Percentiles rank a stretch among this genome's conserved stretches.
Evolutionary conservation across 2,113 vertebrate species (phyloP).

Genomic region (Ceyx margarethae): DNA sequence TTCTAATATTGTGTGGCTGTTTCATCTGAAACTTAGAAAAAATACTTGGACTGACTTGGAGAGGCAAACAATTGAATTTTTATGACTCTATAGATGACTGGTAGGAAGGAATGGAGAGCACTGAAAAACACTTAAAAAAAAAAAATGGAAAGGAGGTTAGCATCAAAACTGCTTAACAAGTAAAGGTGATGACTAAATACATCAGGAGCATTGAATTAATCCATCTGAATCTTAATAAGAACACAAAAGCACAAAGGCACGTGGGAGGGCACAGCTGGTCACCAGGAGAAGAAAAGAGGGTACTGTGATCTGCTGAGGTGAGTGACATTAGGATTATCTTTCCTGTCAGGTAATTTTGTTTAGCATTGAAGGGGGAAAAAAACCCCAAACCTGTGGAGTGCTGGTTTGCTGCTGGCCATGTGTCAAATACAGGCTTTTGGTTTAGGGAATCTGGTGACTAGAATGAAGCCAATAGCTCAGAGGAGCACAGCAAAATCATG

Average conservation of each 20-base stretch:
- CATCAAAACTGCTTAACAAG: neutral
- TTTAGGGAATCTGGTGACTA: neutral
- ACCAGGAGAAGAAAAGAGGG: neutral
- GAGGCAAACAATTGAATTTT: neutral
- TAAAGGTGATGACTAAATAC: neutral
- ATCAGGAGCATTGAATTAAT: neutral
- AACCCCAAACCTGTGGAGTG: neutral
- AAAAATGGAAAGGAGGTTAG: neutral
- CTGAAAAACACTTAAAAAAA: accelerated
- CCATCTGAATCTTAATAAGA: neutral
- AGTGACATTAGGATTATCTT: neutral
- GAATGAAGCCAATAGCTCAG: neutral
- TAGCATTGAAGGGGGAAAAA: neutral
- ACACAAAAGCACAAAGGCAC: neutral
- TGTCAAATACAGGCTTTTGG: neutral
- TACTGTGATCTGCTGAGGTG: neutral
- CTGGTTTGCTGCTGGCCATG: neutral
- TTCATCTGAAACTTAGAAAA: neutral
- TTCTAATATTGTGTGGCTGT: neutral
- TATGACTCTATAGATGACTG: neutral
- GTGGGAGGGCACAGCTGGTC: neutral
- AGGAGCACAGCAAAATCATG: neutral
- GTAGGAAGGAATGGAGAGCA: neutral
- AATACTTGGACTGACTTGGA: neutral
- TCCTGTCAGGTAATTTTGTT: neutral